phyloP scores from a whole-genome alignment of 2,797 vertebrate species.

The Epinephelus coioides region DNA sequence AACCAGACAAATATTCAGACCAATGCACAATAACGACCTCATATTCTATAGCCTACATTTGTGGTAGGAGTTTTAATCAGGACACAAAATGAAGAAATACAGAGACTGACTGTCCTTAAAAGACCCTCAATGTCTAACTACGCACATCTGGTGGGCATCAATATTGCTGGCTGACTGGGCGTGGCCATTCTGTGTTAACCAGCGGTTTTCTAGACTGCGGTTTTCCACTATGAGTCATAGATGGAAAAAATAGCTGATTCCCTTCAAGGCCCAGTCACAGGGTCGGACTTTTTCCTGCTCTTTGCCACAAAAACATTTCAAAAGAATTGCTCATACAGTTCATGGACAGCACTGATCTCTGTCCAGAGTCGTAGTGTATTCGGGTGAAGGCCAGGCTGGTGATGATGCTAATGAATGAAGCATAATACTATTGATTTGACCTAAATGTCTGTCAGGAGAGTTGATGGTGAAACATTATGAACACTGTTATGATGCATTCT shows the following conservation, averaged over 20 bases:
- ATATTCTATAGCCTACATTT: background rate
- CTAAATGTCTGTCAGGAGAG: background rate
- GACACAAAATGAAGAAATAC: background rate
- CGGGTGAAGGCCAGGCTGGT: constrained; percentile 20
- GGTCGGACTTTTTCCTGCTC: background rate
- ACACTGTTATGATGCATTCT: background rate
- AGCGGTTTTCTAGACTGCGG: constrained; percentile 47
- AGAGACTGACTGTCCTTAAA: constrained; percentile 46
- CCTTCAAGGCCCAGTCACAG: constrained; percentile 7
- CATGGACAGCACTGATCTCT: background rate
- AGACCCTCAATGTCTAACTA: constrained; percentile 14
- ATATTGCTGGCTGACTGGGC: constrained; percentile 40
- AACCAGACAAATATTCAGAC: background rate
- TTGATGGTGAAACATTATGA: background rate
- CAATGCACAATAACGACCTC: background rate
- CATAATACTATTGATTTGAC: background rate
- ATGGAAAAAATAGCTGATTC: constrained; percentile 56
- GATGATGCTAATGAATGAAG: background rate
- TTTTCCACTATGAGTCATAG: constrained; percentile 78
- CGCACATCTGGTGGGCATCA: constrained; percentile 59
- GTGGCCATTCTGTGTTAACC: constrained; percentile 50
- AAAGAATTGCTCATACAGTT: constrained; percentile 3
- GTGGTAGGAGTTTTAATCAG: background rate
- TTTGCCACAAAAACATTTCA: background rate
- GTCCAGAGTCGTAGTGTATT: constrained; percentile 9